Evolutionary conservation across 2,113 vertebrate genomes (phyloP).

Genomic region (Pollimyrus isidori): DNA sequence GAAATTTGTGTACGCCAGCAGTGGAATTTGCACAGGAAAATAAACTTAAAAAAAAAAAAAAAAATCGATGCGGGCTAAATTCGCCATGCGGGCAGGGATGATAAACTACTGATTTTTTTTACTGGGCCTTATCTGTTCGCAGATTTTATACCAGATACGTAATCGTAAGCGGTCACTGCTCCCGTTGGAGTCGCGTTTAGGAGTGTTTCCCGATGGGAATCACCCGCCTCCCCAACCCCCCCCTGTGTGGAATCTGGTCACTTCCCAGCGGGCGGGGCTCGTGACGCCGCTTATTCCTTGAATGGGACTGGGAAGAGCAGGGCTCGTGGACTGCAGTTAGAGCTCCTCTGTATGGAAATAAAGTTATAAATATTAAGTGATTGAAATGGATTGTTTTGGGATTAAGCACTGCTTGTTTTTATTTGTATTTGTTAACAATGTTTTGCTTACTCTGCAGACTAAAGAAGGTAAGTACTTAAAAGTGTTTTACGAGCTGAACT

Average conservation of each 20-base stretch:
- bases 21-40: too few species aligned
- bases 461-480: slow-evolving; percentile 59
- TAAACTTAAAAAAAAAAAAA: too few species aligned
- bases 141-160: background rate
- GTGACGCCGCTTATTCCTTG: slow-evolving; percentile 51
- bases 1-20: too few species aligned
- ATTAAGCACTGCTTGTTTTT: slow-evolving; percentile 51
- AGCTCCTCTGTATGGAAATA: background rate
- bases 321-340: slow-evolving; percentile 1
- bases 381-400: slow-evolving; percentile 57
- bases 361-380: slow-evolving; percentile 32
- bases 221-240: slow-evolving; percentile 23
- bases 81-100: too few species aligned
- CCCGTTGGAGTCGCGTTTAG: background rate
- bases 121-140: background rate
- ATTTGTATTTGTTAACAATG: slow-evolving; percentile 53
- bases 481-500: background rate
- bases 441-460: slow-evolving; percentile 56
- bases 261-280: slow-evolving; percentile 60
- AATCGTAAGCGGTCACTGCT: background rate
- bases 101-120: too few species aligned
- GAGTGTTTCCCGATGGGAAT: background rate
- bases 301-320: slow-evolving; percentile 48
- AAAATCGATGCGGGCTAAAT: too few species aligned
- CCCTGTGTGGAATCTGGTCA: slow-evolving; percentile 21